Evolutionary conservation across 2,113 vertebrate genomes (phyloP).

Genomic region (Nyctereutes procyonoides): DNA sequence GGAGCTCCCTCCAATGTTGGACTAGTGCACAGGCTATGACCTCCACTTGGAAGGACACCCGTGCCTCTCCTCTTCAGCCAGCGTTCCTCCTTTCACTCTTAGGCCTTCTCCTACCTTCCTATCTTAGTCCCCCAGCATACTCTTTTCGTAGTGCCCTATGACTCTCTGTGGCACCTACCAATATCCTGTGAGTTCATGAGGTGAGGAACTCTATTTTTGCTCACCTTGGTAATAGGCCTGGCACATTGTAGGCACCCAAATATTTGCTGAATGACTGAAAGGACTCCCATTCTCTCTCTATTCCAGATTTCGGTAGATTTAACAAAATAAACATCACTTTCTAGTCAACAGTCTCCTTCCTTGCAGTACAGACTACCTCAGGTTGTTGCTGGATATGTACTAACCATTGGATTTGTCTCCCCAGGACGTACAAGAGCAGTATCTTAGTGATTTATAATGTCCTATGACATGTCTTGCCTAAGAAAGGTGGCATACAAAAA

Average conservation of each 20-base stretch:
- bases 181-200: neutral
- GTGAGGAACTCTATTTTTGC: neutral
- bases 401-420: neutral
- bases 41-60: neutral
- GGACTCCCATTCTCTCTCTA: neutral
- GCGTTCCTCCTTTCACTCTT: neutral
- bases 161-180: neutral
- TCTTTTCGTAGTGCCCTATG: neutral
- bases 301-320: neutral
- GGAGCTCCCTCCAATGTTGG: neutral
- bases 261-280: conserved; percentile 8
- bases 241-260: neutral
- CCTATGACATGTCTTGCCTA: conserved; percentile 11
- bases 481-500: neutral
- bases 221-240: neutral
- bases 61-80: neutral
- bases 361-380: neutral
- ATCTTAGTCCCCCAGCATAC: too few species aligned
- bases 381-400: neutral
- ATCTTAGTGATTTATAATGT: neutral
- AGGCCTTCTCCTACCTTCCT: neutral
- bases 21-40: neutral
- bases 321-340: conserved; percentile 7
- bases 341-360: neutral
- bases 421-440: neutral